Evolutionary conservation across 2,888 invertebrate species (phyloP), one percentile per base, ranked within the genome.

Genomic region (Agapetus fuscipes): DNA sequence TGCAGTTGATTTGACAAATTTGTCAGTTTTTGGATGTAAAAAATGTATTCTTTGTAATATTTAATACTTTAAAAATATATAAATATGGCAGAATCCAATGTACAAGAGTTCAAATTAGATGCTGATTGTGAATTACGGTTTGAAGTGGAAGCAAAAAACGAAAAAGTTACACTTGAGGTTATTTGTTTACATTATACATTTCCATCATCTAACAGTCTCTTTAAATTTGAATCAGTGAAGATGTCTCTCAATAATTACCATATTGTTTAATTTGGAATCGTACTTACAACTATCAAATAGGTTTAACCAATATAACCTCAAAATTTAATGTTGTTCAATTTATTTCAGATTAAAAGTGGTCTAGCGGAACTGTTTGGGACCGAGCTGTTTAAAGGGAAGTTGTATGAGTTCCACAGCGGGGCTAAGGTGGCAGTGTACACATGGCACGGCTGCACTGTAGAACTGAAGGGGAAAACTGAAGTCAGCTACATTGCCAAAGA

Each of bases 281-380:
- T n/a, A n/a, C n/a, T n/a, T n/a, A n/a, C n/a, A n/a, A n/a, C n/a
- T n/a, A n/a, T n/a, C n/a, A n/a, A n/a, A n/a, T n/a, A n/a, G n/a
- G n/a, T n/a, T n/a, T n/a, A n/a, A n/a, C n/a, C n/a, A n/a, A n/a
- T n/a, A n/a, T n/a, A n/a, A n/a, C n/a, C n/a, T n/a, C n/a, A n/a
- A n/a, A n/a, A n/a, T n/a, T n/a, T n/a, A n/a, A n/a, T n/a, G n/a
- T n/a, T n/a, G n/a, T n/a, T n/a, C n/a, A n/a, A 31, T 28, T 37
- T 13, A 37, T 39, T 56, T 26, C 59, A 94, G 83, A 67, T 98
- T 45, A 80, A 87, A 56, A 80, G 76, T 53, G 97, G 97, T 1
- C 77, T 83, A 53, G 96, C 95, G 0, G 98, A 98, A 67, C 76
- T 97, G 29, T 98, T 97, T 66, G 98, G 97, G 1, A 91, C 95